Percentiles rank a stretch among this genome's conserved stretches.
These are phyloP conservation scores for Pseudachorutes palmiensis DNA, from an alignment of 1,140 invertebrate genomes.

Conservation along the genomic window DNA sequence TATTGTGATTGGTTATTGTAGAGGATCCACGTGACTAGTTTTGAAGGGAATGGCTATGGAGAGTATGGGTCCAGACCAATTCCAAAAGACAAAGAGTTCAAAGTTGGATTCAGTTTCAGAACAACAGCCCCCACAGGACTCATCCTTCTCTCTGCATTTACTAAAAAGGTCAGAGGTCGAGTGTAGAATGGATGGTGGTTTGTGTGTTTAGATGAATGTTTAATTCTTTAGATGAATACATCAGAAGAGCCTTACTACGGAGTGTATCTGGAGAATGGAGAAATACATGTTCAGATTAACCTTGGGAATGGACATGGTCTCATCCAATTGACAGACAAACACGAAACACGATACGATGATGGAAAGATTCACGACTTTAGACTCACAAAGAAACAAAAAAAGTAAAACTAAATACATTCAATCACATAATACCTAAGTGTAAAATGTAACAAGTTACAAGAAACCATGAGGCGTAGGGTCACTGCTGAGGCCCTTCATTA, in stretches of 20 bases:
- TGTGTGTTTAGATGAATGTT: too few relatives aligned
- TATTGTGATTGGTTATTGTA: slow-evolving; percentile 40
- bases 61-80: slow-evolving; percentile 60
- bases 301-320: slow-evolving; percentile 13
- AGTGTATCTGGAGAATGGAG: slow-evolving; percentile 34
- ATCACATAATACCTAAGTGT: too few relatives aligned
- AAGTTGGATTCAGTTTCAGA: slow-evolving; percentile 68
- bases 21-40: slow-evolving; percentile 57
- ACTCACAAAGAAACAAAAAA: slow-evolving; percentile 31
- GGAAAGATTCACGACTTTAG: slow-evolving; percentile 32
- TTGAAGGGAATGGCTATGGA: slow-evolving; percentile 68
- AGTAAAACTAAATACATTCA: slow-evolving; percentile 2
- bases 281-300: slow-evolving; percentile 29
- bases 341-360: slow-evolving; percentile 27
- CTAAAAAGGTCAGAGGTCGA: too few relatives aligned
- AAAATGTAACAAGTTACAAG: too few relatives aligned
- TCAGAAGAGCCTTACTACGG: slow-evolving; percentile 32
- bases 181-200: too few relatives aligned
- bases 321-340: slow-evolving; percentile 14
- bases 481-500: too few relatives aligned
- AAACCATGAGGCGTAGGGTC: too few relatives aligned
- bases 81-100: slow-evolving; percentile 49
- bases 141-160: slow-evolving; percentile 59
- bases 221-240: neutral
- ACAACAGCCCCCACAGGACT: slow-evolving; percentile 61